phyloP scores from a whole-genome alignment of 2,113 vertebrate species.

The Ceyx cyanopectus region DNA sequence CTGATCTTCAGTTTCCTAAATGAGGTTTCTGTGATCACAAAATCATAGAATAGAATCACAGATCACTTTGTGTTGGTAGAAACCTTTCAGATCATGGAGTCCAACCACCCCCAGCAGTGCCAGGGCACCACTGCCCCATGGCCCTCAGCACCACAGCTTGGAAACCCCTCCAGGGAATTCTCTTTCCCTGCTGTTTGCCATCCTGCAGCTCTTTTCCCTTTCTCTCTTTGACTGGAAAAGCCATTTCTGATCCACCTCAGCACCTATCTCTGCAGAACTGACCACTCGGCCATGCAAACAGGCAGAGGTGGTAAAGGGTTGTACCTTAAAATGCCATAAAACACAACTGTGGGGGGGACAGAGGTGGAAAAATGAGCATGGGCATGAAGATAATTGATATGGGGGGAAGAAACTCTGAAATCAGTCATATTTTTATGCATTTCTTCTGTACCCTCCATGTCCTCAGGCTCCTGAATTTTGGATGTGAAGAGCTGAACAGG shows the following conservation, averaged over 20 bases:
- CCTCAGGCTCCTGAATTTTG: not conserved
- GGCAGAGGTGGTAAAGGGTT: not conserved
- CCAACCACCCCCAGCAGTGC: not conserved
- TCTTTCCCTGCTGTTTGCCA: not conserved
- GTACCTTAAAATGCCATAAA: not conserved
- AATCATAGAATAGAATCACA: not conserved
- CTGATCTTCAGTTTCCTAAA: not conserved
- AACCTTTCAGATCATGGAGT: not conserved
- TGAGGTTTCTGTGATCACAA: not conserved
- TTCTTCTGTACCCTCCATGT: not conserved
- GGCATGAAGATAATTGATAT: not conserved
- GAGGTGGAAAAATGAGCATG: not conserved
- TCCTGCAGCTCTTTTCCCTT: not conserved
- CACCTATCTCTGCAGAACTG: not conserved
- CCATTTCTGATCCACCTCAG: not conserved
- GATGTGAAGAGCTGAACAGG: not conserved
- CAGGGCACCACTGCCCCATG: not conserved
- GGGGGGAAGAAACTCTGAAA: not conserved
- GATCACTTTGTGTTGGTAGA: not conserved
- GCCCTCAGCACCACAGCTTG: not conserved
- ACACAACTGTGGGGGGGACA: fast-evolving
- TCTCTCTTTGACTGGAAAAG: not conserved
- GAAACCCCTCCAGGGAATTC: not conserved
- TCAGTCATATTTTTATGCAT: not conserved
- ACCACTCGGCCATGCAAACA: not conserved